Evolutionary conservation across 2,888 invertebrate species (phyloP).

Genomic region (Parasteatoda lunata): DNA sequence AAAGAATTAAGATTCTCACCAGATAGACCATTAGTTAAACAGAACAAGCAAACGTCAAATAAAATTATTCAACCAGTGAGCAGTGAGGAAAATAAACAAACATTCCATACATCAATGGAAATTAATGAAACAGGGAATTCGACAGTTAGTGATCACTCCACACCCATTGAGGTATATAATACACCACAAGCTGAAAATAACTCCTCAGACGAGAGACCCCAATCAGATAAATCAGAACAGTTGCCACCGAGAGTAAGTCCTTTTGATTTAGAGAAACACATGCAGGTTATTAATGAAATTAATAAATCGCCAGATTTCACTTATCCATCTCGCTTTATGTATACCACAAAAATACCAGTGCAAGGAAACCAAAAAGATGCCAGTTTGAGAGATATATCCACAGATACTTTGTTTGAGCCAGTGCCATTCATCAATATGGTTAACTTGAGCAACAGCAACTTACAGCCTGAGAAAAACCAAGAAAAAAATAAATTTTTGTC

Average conservation of each 20-base stretch:
- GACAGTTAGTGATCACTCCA: no score
- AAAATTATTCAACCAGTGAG: no score
- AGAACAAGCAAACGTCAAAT: no score
- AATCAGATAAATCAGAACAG: background rate
- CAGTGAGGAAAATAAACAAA: no score
- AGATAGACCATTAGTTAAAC: no score
- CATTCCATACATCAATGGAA: no score
- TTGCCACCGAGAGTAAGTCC: background rate
- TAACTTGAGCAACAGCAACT: background rate
- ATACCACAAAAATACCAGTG: background rate
- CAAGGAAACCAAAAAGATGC: background rate
- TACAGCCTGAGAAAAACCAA: background rate
- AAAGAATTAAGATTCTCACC: no score
- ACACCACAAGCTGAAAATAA: no score
- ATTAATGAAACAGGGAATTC: no score
- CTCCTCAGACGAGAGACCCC: background rate
- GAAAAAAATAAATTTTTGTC: slow-evolving; percentile 25
- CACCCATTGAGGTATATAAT: no score
- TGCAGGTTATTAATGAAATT: slow-evolving; percentile 22
- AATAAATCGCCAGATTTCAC: slow-evolving; percentile 18
- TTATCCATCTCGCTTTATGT: slow-evolving; percentile 34
- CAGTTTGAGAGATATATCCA: background rate
- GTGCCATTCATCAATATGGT: background rate
- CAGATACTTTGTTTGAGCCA: background rate
- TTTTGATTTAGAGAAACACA: slow-evolving; percentile 49